These are phyloP conservation scores for Numida meleagris DNA, from an alignment of 2,113 vertebrate species.

Conservation along the genomic window DNA sequence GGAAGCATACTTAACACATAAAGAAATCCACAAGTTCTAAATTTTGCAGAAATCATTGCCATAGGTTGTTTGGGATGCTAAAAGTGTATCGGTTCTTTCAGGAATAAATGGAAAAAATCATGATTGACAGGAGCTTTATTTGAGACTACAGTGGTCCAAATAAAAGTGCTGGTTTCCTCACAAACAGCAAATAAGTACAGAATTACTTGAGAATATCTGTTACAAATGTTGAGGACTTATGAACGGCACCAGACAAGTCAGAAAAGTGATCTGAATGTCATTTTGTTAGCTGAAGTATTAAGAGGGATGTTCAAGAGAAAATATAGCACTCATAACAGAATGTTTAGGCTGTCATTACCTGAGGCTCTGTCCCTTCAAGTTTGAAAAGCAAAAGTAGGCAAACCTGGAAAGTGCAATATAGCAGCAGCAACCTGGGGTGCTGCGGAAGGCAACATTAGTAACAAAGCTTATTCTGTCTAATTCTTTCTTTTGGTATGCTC, in stretches of 20 bases:
- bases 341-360: background rate
- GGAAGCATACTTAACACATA: background rate
- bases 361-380: background rate
- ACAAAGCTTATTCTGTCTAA: background rate
- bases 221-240: background rate
- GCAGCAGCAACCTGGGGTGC: background rate
- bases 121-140: background rate
- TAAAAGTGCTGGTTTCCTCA: background rate
- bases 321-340: background rate
- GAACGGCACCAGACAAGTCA: background rate
- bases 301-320: background rate
- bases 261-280: background rate
- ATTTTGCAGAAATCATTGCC: background rate
- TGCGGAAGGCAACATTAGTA: background rate
- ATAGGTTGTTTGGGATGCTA: background rate
- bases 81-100: background rate
- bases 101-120: background rate
- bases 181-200: background rate
- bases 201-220: background rate
- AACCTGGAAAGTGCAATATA: background rate
- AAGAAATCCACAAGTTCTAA: background rate
- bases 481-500: background rate
- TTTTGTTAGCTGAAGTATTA: background rate
- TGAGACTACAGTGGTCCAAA: background rate
- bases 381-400: background rate